phyloP scores from a whole-genome alignment of 2,888 invertebrate genomes.

The Hydrotaea diabolus region DNA sequence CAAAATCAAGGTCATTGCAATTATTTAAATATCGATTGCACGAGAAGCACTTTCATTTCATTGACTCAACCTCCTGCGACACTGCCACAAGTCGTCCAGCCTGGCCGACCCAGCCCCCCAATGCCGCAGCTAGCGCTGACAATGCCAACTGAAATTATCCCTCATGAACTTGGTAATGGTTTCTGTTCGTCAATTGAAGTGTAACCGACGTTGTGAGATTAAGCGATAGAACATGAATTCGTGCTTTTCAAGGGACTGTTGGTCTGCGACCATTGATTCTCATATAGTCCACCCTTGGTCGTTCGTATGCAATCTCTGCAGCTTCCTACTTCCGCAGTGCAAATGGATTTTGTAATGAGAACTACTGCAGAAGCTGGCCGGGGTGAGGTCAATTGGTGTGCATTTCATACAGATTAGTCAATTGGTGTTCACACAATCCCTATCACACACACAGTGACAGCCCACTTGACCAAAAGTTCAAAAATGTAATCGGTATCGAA shows the following conservation, averaged over 20 bases:
- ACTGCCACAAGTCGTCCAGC: neutral
- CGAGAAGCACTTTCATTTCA: constrained; percentile 37
- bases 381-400: neutral
- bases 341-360: neutral
- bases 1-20: constrained; percentile 70
- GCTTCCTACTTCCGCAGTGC: neutral
- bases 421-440: too few relatives aligned
- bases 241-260: neutral
- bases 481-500: too few relatives aligned
- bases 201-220: constrained; percentile 29
- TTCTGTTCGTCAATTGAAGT: constrained; percentile 16
- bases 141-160: neutral
- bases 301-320: too few relatives aligned
- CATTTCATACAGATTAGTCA: neutral
- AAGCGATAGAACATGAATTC: constrained; percentile 39
- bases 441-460: neutral
- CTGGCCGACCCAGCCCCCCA: constrained; percentile 25
- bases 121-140: neutral
- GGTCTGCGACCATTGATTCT: neutral
- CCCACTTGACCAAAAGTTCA: neutral
- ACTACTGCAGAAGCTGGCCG: neutral
- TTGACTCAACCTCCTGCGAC: too few relatives aligned
- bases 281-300: neutral
- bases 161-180: constrained; percentile 31
- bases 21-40: constrained; percentile 74